These are phyloP conservation scores for Sisor rabdophorus DNA, from an alignment of 2,113 vertebrate species.

Conservation along the genomic window DNA sequence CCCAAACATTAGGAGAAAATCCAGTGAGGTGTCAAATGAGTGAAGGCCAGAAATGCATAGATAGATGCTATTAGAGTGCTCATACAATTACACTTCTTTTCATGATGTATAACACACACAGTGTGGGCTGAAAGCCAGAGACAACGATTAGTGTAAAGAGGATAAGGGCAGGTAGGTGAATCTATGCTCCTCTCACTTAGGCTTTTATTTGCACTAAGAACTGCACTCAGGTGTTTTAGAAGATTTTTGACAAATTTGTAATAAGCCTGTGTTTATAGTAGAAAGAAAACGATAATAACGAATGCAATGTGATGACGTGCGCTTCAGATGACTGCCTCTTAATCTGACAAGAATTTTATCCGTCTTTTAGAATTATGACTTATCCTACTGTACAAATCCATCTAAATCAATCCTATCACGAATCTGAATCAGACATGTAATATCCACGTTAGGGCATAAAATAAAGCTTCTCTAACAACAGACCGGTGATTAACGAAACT, in stretches of 20 bases:
- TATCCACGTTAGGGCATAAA: neutral
- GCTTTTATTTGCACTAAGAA: slow-evolving; percentile 32
- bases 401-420: neutral
- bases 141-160: slow-evolving; percentile 37
- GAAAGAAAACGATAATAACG: slow-evolving; percentile 1
- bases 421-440: neutral
- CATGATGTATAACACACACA: slow-evolving; percentile 31
- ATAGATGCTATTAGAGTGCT: slow-evolving; percentile 23
- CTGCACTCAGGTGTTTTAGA: slow-evolving; percentile 27
- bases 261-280: slow-evolving; percentile 13
- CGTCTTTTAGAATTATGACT: neutral
- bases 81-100: slow-evolving; percentile 33
- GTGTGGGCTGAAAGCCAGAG: slow-evolving; percentile 17
- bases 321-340: neutral
- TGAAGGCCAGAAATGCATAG: slow-evolving; percentile 7
- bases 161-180: slow-evolving; percentile 34
- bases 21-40: slow-evolving; percentile 2
- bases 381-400: neutral
- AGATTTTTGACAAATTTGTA: slow-evolving; percentile 29
- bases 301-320: neutral
- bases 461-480: neutral
- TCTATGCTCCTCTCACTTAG: slow-evolving; percentile 1
- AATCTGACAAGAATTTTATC: neutral
- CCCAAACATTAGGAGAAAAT: neutral
- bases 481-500: neutral